These are phyloP conservation scores for Drosophila villosipedis DNA, from an alignment of 2,888 invertebrate genomes.

Conservation along the genomic window DNA sequence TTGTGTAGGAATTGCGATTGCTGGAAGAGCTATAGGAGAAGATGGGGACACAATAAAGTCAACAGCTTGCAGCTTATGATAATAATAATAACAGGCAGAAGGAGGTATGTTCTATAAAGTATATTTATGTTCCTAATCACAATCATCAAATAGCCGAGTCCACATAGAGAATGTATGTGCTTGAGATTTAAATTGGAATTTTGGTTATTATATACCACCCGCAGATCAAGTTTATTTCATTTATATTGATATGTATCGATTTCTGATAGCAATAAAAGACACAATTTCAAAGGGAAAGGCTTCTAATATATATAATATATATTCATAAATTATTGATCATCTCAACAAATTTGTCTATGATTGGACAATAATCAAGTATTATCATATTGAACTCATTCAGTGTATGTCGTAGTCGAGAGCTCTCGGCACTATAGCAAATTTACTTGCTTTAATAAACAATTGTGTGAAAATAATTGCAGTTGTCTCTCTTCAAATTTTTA, in stretches of 20 bases:
- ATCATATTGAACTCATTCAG: not conserved
- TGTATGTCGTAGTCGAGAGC: not conserved
- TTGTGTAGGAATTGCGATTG: not conserved
- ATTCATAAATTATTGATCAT: not conserved
- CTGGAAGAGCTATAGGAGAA: not conserved
- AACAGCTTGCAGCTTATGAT: not conserved
- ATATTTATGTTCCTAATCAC: not conserved
- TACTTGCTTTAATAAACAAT: slow-evolving; percentile 61
- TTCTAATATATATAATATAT: not conserved
- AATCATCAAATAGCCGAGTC: not conserved
- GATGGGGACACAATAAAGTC: not conserved
- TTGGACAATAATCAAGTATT: not conserved
- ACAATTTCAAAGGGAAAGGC: not conserved
- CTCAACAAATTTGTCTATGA: not conserved
- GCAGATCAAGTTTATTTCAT: not conserved
- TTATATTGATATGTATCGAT: not conserved
- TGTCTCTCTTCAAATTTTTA: slow-evolving; percentile 38
- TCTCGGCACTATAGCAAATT: not conserved
- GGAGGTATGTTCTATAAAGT: not conserved
- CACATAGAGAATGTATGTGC: not conserved
- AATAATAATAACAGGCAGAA: not conserved
- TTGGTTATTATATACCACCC: not conserved
- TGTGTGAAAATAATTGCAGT: slow-evolving; percentile 62
- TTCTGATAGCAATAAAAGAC: not conserved
- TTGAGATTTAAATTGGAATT: not conserved